Evolutionary conservation across 2,797 vertebrate species (phyloP).

Genomic region (Sternotherus odoratus): DNA sequence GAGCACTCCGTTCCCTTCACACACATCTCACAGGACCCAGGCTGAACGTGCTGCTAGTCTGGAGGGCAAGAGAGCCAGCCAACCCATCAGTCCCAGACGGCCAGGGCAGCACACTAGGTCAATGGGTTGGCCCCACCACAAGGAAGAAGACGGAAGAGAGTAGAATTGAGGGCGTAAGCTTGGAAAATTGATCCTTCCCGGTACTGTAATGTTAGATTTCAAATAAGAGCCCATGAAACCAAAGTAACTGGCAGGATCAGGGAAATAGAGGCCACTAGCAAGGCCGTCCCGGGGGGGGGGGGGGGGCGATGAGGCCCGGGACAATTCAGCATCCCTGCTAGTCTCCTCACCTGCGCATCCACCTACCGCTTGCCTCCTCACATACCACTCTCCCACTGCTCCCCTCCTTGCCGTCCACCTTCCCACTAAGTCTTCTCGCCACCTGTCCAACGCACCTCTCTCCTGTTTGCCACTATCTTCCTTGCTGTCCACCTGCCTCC

Average conservation of each 20-base stretch:
- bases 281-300: too few relatives aligned
- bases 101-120: neutral
- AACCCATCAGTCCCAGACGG: neutral
- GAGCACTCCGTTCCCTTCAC: neutral
- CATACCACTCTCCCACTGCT: too few relatives aligned
- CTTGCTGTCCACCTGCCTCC: too few relatives aligned
- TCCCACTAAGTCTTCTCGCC: too few relatives aligned
- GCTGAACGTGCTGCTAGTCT: rapidly evolving
- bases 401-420: too few relatives aligned
- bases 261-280: neutral
- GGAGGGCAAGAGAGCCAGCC: neutral
- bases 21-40: neutral
- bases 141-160: neutral
- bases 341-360: too few relatives aligned
- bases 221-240: neutral
- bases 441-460: too few relatives aligned
- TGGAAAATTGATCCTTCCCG: neutral
- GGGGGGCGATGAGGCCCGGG: too few relatives aligned
- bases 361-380: too few relatives aligned
- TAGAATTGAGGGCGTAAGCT: neutral
- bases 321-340: too few relatives aligned
- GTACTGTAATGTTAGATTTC: neutral
- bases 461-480: too few relatives aligned
- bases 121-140: neutral
- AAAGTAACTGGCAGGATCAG: neutral